Conservation (phyloP, 2,113 vertebrate genomes). For the Oreocharis arfaki region DNA sequence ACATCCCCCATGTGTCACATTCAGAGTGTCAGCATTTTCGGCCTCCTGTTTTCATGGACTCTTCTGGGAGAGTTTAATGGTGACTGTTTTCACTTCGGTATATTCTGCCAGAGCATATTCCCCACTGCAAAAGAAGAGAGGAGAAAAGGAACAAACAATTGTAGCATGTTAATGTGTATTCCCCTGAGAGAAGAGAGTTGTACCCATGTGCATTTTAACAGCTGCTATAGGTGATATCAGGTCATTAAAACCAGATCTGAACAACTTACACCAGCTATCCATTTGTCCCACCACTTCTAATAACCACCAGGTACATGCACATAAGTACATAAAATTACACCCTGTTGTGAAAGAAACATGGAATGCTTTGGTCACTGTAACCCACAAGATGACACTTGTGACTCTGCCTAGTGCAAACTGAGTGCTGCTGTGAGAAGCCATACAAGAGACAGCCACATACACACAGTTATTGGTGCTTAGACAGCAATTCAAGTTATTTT, state of each 20-base stretch:
- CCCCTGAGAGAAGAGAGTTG: background rate
- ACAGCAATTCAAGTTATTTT: background rate
- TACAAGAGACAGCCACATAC: accelerated
- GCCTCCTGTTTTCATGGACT: constrained; percentile 69
- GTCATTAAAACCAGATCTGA: background rate
- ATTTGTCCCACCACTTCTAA: background rate
- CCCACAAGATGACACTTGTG: background rate
- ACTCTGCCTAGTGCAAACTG: background rate
- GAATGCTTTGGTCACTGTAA: background rate
- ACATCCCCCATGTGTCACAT: constrained; percentile 27
- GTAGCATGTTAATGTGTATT: background rate
- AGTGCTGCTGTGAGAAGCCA: background rate
- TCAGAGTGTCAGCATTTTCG: constrained; percentile 58
- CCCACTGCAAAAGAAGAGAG: constrained; percentile 74
- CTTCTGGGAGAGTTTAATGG: constrained; percentile 87
- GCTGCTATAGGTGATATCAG: background rate
- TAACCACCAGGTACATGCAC: background rate
- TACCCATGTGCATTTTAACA: background rate
- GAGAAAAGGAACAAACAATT: background rate
- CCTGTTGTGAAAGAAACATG: background rate
- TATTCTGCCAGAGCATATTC: constrained; percentile 92
- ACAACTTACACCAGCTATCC: background rate
- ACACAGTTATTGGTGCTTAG: background rate
- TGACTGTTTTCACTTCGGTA: constrained; percentile 91
- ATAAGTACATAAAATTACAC: background rate